A percentile compares a stretch with the other conserved stretches of the same genome.
These are phyloP conservation scores for Mya arenaria DNA, from an alignment of 1,140 invertebrate species.

Conservation along the genomic window DNA sequence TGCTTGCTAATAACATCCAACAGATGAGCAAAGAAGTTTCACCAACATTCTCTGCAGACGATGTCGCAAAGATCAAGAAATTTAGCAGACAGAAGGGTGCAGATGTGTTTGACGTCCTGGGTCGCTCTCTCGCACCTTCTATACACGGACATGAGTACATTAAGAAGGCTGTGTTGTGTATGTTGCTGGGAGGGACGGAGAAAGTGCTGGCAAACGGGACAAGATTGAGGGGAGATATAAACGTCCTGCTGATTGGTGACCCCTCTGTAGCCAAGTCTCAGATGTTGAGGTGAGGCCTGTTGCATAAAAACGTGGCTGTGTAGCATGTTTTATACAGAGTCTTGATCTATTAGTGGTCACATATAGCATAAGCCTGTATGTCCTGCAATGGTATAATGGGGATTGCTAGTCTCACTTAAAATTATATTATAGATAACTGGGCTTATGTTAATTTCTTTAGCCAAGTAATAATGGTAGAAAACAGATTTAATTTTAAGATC, in stretches of 20 bases:
- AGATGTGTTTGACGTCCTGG: constrained; percentile 95
- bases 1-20: constrained; percentile 96
- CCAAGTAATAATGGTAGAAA: no score
- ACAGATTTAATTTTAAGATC: no score
- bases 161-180: constrained; percentile 97
- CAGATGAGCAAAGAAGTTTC: constrained; percentile 94
- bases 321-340: no score
- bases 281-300: constrained; percentile 89
- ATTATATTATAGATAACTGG: no score
- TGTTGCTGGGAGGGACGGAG: constrained; percentile 97
- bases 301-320: no score
- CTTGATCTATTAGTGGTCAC: no score
- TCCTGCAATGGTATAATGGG: no score
- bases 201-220: constrained; percentile 98
- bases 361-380: no score
- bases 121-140: constrained; percentile 97
- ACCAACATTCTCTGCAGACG: constrained; percentile 90
- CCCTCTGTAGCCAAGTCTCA: constrained; percentile 99
- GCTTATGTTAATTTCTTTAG: no score
- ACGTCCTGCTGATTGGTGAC: constrained; percentile 98
- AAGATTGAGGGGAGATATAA: constrained; percentile 97
- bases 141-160: constrained; percentile 99
- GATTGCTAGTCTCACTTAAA: no score
- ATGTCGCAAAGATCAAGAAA: constrained; percentile 94
- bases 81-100: constrained; percentile 86